These are phyloP conservation scores for Oenanthe oenanthe DNA, from an alignment of 2,113 vertebrate species.

Conservation along the genomic window DNA sequence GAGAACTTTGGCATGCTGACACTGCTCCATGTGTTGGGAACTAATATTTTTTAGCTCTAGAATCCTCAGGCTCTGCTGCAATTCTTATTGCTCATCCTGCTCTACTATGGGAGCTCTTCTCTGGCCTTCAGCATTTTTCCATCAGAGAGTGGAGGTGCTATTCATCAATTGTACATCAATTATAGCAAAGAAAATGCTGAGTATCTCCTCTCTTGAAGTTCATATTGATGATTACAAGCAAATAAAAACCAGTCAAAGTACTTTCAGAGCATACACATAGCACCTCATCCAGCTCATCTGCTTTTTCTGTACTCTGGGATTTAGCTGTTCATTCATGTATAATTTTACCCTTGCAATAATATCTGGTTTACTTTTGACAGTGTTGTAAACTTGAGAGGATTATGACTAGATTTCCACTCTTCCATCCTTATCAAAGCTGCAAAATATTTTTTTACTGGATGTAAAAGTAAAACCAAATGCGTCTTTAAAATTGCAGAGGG, in stretches of 20 bases:
- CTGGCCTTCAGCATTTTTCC: background rate
- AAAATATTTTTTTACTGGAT: background rate
- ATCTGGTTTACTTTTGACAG: background rate
- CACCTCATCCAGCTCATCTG: background rate
- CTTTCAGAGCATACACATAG: rapidly evolving
- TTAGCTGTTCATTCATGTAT: background rate
- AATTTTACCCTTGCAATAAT: background rate
- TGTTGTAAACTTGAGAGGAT: background rate
- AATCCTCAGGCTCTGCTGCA: background rate
- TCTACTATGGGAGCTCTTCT: background rate
- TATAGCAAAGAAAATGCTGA: background rate
- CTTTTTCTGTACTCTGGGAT: background rate
- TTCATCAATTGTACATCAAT: background rate
- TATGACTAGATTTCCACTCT: background rate
- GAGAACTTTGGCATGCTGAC: background rate
- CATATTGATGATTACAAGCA: background rate
- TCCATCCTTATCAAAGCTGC: background rate
- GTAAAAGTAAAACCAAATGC: background rate
- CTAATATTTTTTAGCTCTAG: background rate
- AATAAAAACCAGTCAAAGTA: background rate
- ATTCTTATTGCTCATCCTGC: background rate
- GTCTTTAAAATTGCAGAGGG: background rate
- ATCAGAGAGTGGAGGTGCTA: background rate
- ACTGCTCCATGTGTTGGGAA: background rate
- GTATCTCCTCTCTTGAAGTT: background rate